Percentiles rank a stretch among this genome's conserved stretches.
These are phyloP conservation scores for Unio delphinus DNA, from an alignment of 2,888 invertebrate genomes.

Conservation along the genomic window DNA sequence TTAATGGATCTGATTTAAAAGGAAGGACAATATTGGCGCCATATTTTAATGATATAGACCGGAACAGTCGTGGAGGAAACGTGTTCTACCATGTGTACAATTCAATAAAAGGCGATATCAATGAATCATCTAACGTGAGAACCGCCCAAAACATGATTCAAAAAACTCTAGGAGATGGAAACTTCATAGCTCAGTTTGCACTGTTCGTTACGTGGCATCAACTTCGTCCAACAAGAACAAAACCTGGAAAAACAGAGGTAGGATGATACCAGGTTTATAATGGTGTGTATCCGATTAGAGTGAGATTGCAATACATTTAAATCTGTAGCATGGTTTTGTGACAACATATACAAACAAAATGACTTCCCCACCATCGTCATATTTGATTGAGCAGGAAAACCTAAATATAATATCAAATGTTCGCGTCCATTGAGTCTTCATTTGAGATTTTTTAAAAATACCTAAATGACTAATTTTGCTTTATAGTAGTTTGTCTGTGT, in stretches of 20 bases:
- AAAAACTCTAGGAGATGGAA: not conserved
- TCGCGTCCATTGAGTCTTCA: too few relatives aligned
- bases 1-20: not conserved
- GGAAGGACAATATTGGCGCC: conserved; percentile 3
- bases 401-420: too few relatives aligned
- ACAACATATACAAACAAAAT: too few relatives aligned
- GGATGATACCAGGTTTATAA: not conserved
- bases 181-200: conserved; percentile 3
- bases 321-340: not conserved
- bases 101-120: not conserved
- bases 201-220: conserved; percentile 8
- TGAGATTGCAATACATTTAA: not conserved
- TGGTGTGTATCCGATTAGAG: too few relatives aligned
- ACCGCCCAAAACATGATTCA: not conserved
- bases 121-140: not conserved
- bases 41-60: conserved; percentile 4
- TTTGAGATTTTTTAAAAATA: too few relatives aligned
- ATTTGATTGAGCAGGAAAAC: too few relatives aligned
- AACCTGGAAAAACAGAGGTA: not conserved
- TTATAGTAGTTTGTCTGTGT: too few relatives aligned
- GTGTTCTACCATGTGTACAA: not conserved
- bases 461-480: too few relatives aligned
- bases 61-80: not conserved
- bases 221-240: conserved; percentile 2
- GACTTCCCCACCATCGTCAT: too few relatives aligned